These are phyloP conservation scores for Proterorhinus semilunaris DNA, from an alignment of 2,113 vertebrate species.

Conservation along the genomic window DNA sequence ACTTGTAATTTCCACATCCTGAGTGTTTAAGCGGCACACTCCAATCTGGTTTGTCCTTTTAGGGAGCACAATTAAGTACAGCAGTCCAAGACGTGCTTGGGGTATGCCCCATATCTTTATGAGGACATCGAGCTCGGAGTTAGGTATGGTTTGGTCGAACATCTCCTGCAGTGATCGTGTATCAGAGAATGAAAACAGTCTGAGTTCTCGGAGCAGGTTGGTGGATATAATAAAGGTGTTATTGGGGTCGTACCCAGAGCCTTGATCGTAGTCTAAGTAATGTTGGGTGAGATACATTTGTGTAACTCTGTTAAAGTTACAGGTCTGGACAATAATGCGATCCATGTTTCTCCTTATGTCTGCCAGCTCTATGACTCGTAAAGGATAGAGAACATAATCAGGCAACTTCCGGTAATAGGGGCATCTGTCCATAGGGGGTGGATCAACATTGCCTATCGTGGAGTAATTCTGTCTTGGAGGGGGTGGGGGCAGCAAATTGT, in stretches of 20 bases:
- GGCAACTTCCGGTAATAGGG: too few relatives aligned
- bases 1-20: too few relatives aligned
- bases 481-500: conserved; percentile 28
- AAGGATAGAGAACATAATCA: conserved; percentile 26
- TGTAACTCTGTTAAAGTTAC: conserved; percentile 10
- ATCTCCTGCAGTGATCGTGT: conserved; percentile 15
- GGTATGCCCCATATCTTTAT: conserved; percentile 31
- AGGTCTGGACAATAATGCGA: conserved; percentile 51
- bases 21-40: too few relatives aligned
- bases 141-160: conserved; percentile 19
- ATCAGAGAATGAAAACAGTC: conserved; percentile 38
- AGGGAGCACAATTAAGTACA: conserved; percentile 51
- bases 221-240: conserved; percentile 52
- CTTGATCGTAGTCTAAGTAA: conserved; percentile 22
- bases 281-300: conserved; percentile 66
- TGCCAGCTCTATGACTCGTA: background rate
- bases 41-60: background rate
- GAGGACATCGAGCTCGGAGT: conserved; percentile 18
- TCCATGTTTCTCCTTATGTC: conserved; percentile 39
- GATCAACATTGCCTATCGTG: conserved; percentile 48
- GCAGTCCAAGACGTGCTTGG: conserved; percentile 53
- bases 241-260: conserved; percentile 43
- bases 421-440: conserved; percentile 21
- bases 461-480: conserved; percentile 36
- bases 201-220: conserved; percentile 47